Base-by-base conservation (phyloP, 2,888 invertebrate genomes). In the Pandemis corylana region DNA sequence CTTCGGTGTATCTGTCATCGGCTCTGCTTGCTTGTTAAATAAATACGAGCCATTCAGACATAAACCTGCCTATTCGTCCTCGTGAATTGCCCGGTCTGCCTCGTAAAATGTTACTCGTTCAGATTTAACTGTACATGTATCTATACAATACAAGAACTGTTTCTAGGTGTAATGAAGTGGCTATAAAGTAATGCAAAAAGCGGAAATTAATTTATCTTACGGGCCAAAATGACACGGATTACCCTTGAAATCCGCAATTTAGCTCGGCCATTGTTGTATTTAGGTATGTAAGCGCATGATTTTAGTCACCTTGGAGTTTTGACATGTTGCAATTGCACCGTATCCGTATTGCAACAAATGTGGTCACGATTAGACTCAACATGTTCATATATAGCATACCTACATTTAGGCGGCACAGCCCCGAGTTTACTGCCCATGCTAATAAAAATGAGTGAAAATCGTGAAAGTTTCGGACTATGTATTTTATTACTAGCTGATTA, bases 1-100 rank as follows among this genome's bases (percentile, higher is more conserved):
- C 81, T 85, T 81, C 82, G 84, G 82, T 71, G 79, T 81, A 87
- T 88, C 83, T 81, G 85, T 88, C 86, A 86, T 83, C 79, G 83
- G 81, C 80, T 80, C 82, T 79, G 79, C 81, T 84, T 81, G 82
- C 87, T 85, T 84, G 82, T 83, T 83, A 83, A 84, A 84, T 78
- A 86, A 86, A 86, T 87, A 85, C 82, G 80, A 78, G 81, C 81
- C 79, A 84, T 85, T 88, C 81, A 77, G 79, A 82, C 78, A 78
- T 85, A 86, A 88, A 87, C 82, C 82, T 81, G 80, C 79, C 81
- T 80, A 87, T 86, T 83, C 81, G 80, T 86, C 82, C 80, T 78
- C 78, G 78, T 70, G 77, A 82, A 77, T 78, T 81, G 78, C 80
- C 80, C 80, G 77, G 76, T 72, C 72, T 74, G 76, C 78, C 78